Conservation (phyloP, 2,888 invertebrate species). For the Monoplex corrugatus region DNA sequence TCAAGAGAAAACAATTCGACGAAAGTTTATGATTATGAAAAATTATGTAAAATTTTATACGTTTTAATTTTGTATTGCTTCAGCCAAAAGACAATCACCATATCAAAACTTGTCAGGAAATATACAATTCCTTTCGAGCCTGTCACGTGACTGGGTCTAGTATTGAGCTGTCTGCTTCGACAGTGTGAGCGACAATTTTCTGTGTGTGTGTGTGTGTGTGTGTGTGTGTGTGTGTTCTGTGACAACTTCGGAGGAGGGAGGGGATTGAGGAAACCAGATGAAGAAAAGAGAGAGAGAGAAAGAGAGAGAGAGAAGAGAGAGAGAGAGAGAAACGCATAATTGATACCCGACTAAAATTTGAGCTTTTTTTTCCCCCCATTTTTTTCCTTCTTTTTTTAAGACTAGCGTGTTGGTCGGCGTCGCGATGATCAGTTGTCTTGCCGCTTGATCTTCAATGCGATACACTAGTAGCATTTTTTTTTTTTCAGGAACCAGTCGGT, state of each 20-base stretch:
- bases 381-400: too few relatives aligned
- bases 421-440: too few relatives aligned
- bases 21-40: not conserved
- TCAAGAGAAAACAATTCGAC: not conserved
- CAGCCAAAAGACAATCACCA: not conserved
- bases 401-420: too few relatives aligned
- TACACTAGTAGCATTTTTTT: too few relatives aligned
- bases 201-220: too few relatives aligned
- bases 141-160: slow-evolving; percentile 45
- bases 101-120: not conserved
- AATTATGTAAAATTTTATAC: not conserved
- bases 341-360: too few relatives aligned
- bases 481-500: not conserved
- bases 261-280: not conserved
- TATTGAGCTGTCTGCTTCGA: slow-evolving; percentile 50
- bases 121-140: not conserved
- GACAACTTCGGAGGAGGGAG: not conserved
- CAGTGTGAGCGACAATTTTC: slow-evolving; percentile 38
- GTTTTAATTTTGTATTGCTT: not conserved
- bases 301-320: not conserved
- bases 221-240: too few relatives aligned
- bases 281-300: not conserved
- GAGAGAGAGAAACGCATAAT: too few relatives aligned
- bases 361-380: too few relatives aligned
- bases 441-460: too few relatives aligned